Percentiles rank a stretch among this genome's conserved stretches.
These are phyloP conservation scores for Hydrotaea cyrtoneurina DNA, from an alignment of 2,888 invertebrate genomes.

Conservation along the genomic window DNA sequence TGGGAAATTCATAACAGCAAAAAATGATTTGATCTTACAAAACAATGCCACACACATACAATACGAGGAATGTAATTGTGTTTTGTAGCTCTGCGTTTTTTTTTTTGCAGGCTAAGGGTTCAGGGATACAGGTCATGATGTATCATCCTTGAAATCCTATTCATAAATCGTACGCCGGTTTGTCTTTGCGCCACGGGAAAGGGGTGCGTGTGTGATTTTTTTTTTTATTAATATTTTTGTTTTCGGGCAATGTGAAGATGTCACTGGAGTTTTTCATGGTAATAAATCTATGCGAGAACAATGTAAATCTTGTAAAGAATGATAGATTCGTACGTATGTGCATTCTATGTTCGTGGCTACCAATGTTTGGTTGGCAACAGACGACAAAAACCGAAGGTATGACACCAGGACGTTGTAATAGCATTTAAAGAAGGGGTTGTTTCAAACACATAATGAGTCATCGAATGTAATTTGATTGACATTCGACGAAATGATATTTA, in stretches of 20 bases:
- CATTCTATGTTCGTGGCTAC: not conserved
- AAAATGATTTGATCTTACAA: constrained; percentile 45
- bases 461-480: no score
- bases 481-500: no score
- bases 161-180: constrained; percentile 38
- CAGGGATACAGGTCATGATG: constrained; percentile 52
- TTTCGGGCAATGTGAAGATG: constrained; percentile 54
- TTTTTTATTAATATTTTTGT: constrained; percentile 43
- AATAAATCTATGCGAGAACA: constrained; percentile 51
- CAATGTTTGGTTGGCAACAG: constrained; percentile 21
- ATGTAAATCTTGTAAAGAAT: constrained; percentile 56
- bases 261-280: constrained; percentile 51
- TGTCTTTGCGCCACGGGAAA: constrained; percentile 26
- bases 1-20: not conserved
- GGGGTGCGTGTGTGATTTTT: not conserved
- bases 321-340: constrained; percentile 33
- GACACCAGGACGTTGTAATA: no score
- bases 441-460: no score
- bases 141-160: constrained; percentile 55
- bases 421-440: no score
- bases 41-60: constrained; percentile 37
- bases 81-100: not conserved
- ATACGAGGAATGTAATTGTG: constrained; percentile 23
- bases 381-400: not conserved
- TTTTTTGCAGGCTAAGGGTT: not conserved